Conservation (phyloP, 2,113 vertebrate genomes). For the Centropus bengalensis region DNA sequence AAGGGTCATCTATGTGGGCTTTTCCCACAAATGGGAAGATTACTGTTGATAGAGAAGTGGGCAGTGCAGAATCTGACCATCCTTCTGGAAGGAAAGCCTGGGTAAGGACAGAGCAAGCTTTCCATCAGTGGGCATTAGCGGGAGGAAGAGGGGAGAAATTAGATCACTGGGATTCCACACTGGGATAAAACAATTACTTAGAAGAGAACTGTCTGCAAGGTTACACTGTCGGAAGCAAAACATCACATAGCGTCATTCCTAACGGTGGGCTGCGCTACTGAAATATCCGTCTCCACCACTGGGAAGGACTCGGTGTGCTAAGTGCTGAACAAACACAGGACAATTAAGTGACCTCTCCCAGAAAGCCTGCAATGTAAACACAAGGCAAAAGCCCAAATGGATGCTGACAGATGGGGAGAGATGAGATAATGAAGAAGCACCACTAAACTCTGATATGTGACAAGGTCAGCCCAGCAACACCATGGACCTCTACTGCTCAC, state of each 20-base stretch:
- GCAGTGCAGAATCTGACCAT: neutral
- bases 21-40: neutral
- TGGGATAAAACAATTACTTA: neutral
- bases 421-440: neutral
- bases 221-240: neutral
- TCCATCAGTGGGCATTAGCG: neutral
- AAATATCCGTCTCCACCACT: neutral
- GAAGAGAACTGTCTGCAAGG: neutral
- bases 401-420: constrained; percentile 1
- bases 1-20: neutral
- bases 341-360: neutral
- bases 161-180: neutral
- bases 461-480: neutral
- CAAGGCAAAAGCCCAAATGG: neutral
- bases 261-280: neutral
- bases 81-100: neutral
- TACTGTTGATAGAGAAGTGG: neutral
- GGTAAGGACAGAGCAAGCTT: neutral
- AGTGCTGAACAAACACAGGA: constrained; percentile 6
- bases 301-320: neutral
- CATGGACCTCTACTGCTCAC: neutral
- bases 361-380: neutral
- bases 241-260: neutral
- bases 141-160: neutral
- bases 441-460: neutral